A percentile compares a stretch with the other conserved stretches of the same genome.
Evolutionary conservation across 2,888 invertebrate species (phyloP).

Genomic region (Philereme transversata): DNA sequence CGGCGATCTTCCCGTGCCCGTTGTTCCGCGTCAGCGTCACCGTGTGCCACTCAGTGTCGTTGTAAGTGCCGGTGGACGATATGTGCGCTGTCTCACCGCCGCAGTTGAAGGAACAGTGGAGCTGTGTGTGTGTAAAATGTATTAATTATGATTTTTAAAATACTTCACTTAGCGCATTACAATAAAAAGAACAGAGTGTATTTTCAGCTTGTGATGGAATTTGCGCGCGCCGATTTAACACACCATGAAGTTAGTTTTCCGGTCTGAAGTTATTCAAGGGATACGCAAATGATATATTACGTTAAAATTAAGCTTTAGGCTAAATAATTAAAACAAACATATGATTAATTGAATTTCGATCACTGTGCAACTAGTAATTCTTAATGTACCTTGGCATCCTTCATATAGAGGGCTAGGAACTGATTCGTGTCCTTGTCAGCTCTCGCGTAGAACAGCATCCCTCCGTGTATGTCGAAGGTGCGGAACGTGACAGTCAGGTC

Average conservation of each 20-base stretch:
- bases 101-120: constrained; percentile 89
- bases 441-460: constrained; percentile 91
- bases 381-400: constrained; percentile 86
- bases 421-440: constrained; percentile 85
- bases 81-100: constrained; percentile 86
- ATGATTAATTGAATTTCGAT: no score
- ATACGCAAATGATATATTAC: no score
- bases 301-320: no score
- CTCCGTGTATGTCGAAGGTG: constrained; percentile 88
- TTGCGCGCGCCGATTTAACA: no score
- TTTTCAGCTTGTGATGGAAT: no score
- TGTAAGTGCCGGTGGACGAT: constrained; percentile 82
- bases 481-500: constrained; percentile 92
- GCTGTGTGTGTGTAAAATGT: constrained; percentile 57
- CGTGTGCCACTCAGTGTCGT: constrained; percentile 92
- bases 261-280: no score
- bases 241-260: no score
- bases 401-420: constrained; percentile 90
- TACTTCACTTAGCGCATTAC: no score
- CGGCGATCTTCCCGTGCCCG: constrained; percentile 86
- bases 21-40: constrained; percentile 86
- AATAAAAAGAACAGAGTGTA: no score
- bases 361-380: no score
- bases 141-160: no score
- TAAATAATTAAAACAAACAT: no score